phyloP scores from a whole-genome alignment of 2,888 invertebrate species.

The Ferrisia virgata region DNA sequence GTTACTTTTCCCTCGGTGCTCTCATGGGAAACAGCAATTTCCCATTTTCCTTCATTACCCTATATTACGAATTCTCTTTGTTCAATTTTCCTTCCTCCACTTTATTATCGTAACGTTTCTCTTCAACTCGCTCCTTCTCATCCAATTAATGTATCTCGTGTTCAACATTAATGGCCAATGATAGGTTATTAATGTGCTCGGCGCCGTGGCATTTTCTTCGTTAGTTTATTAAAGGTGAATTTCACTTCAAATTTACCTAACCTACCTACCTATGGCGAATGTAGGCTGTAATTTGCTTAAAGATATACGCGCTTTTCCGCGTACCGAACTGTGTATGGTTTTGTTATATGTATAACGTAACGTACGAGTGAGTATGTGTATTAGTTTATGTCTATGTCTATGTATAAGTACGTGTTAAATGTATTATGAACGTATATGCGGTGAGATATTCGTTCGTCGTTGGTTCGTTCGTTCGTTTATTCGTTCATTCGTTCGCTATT shows the following conservation, averaged over 20 bases:
- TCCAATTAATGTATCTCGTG: constrained; percentile 28
- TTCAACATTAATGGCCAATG: constrained; percentile 26
- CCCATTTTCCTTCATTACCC: constrained; percentile 28
- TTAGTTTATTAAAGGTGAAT: constrained; percentile 13
- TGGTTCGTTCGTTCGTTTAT: too few relatives aligned
- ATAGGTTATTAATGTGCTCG: constrained; percentile 28
- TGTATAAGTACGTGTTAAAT: too few relatives aligned
- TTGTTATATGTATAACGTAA: too few relatives aligned
- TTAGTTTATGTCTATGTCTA: too few relatives aligned
- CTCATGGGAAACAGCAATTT: constrained; percentile 25
- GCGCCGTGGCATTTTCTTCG: neutral
- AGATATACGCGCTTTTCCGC: neutral
- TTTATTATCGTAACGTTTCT: constrained; percentile 22
- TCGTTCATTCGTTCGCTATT: too few relatives aligned
- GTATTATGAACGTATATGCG: neutral
- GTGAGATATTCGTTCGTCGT: neutral
- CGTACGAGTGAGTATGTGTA: too few relatives aligned
- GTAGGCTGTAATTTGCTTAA: neutral
- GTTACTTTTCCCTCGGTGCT: constrained; percentile 9
- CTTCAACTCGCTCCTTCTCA: constrained; percentile 15
- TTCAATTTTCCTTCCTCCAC: constrained; percentile 28
- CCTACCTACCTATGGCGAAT: neutral
- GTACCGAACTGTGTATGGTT: neutral
- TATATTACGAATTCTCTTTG: constrained; percentile 26
- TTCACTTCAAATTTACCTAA: neutral